Conservation (phyloP, 2,113 vertebrate genomes). For the Lagopus leucura region DNA sequence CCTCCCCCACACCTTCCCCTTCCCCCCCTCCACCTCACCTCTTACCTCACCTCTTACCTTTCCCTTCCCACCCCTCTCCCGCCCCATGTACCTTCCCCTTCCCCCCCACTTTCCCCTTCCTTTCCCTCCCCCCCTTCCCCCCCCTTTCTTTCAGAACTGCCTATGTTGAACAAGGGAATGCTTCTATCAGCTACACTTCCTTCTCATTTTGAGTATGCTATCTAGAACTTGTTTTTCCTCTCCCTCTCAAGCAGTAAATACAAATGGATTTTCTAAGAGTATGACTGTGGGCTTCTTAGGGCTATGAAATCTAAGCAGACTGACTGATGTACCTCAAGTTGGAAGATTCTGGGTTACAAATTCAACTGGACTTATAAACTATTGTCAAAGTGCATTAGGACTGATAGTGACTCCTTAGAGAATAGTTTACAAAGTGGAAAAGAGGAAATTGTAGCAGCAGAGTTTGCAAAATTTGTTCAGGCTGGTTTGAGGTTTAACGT, state of each 20-base stretch:
- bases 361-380: neutral
- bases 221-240: neutral
- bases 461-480: neutral
- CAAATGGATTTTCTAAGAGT: neutral
- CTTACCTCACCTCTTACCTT: no score
- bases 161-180: neutral
- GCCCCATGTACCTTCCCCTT: no score
- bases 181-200: neutral
- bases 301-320: neutral
- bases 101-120: no score
- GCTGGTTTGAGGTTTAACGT: accelerated
- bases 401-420: neutral
- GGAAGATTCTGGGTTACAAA: neutral
- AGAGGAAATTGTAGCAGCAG: neutral
- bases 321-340: neutral
- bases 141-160: neutral
- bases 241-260: neutral
- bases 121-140: no score
- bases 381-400: neutral
- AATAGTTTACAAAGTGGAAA: neutral
- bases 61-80: no score
- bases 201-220: neutral
- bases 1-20: no score
- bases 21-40: no score
- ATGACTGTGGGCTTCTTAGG: neutral